Evolutionary conservation across 2,113 vertebrate species (phyloP).

Genomic region (Daboia siamensis): DNA sequence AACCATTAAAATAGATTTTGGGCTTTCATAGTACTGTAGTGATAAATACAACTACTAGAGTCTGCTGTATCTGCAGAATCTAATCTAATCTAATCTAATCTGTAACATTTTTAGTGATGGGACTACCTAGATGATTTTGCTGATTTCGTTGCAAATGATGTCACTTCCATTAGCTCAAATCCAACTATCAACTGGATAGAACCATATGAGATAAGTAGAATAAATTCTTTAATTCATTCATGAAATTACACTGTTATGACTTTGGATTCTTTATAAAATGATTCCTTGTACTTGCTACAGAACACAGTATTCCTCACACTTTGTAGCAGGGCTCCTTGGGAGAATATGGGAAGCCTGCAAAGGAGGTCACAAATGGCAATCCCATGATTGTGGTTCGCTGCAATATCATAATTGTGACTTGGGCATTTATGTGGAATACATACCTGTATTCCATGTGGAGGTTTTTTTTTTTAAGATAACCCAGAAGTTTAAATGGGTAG

Average conservation of each 20-base stretch:
- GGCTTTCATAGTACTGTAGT: neutral
- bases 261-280: neutral
- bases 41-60: neutral
- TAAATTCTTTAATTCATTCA: neutral
- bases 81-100: neutral
- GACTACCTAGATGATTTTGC: neutral
- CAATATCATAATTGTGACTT: neutral
- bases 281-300: neutral
- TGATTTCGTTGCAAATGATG: neutral
- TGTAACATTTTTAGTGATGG: neutral
- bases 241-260: neutral
- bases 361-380: neutral
- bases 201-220: neutral
- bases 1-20: neutral
- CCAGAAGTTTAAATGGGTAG: neutral
- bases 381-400: neutral
- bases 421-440: neutral
- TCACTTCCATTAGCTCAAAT: neutral
- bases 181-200: neutral
- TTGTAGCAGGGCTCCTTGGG: neutral
- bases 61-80: neutral
- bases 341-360: neutral
- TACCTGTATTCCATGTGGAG: neutral
- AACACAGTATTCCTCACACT: neutral
- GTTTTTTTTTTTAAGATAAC: neutral